Conservation (phyloP, 2,797 vertebrate genomes). For the Acanthopagrus latus region DNA sequence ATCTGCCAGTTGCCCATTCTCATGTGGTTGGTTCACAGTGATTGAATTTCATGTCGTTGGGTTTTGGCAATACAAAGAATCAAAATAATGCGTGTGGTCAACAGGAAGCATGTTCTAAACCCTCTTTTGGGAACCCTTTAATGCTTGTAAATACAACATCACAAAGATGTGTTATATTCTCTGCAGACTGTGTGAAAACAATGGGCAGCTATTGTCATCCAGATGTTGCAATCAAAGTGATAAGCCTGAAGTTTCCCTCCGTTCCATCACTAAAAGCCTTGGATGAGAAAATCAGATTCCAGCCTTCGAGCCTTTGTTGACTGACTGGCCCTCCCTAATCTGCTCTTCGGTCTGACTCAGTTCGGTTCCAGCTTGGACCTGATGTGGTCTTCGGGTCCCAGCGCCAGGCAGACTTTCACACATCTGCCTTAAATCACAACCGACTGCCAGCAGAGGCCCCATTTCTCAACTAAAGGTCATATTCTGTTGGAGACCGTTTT, state of each 20-base stretch:
- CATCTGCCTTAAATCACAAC: constrained; percentile 81
- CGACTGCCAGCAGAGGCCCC: constrained; percentile 64
- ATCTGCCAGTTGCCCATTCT: constrained; percentile 58
- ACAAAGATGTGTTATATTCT: constrained; percentile 19
- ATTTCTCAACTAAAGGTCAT: constrained; percentile 59
- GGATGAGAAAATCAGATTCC: constrained; percentile 14
- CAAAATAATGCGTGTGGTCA: constrained; percentile 32
- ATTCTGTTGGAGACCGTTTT: constrained; percentile 62
- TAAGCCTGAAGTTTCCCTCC: constrained; percentile 28
- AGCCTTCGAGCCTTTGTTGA: constrained; percentile 20
- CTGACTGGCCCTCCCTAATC: constrained; percentile 31
- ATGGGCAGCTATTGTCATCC: constrained; percentile 22
- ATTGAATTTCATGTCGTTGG: constrained; percentile 46
- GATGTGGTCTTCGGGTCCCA: constrained; percentile 39
- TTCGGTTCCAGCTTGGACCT: constrained; percentile 45
- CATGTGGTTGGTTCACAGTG: constrained; percentile 27
- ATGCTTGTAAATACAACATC: constrained; percentile 42
- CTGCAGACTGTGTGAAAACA: constrained; percentile 33
- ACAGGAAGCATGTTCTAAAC: constrained; percentile 20
- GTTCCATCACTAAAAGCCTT: constrained; percentile 38
- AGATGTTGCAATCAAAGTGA: constrained; percentile 51
- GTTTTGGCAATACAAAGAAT: constrained; percentile 30
- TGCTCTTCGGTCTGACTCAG: constrained; percentile 32
- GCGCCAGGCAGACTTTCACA: constrained; percentile 67
- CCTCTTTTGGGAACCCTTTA: constrained; percentile 32